A percentile compares a stretch with the other conserved stretches of the same genome.
Evolutionary conservation across 2,113 vertebrate species (phyloP).

Genomic region (Trematomus loennbergii): DNA sequence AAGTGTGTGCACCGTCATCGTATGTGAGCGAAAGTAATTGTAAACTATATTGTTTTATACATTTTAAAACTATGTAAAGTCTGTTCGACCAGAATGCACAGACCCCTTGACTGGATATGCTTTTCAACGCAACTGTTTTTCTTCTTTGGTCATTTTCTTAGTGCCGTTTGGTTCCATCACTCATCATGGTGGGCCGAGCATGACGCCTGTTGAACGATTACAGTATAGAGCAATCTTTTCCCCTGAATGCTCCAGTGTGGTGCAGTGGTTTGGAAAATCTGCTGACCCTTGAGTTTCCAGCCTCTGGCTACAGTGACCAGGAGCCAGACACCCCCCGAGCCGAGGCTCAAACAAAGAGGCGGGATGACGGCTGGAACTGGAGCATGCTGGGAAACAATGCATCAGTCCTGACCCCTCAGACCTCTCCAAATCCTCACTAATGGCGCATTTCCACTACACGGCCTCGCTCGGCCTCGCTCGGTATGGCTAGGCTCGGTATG

Average conservation of each 20-base stretch:
- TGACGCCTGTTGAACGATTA: constrained; percentile 70
- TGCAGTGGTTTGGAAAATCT: constrained; percentile 69
- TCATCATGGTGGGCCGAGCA: constrained; percentile 45
- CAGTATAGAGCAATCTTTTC: constrained; percentile 47
- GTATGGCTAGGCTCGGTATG: too few relatives aligned
- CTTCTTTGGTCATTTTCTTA: too few relatives aligned
- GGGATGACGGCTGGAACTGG: constrained; percentile 67
- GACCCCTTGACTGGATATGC: too few relatives aligned
- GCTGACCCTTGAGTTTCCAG: constrained; percentile 66
- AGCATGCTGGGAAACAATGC: constrained; percentile 75
- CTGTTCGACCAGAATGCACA: too few relatives aligned
- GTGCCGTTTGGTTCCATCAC: background rate
- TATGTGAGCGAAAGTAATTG: too few relatives aligned
- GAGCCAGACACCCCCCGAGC: constrained; percentile 61
- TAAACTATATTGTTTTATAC: too few relatives aligned
- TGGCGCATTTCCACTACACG: too few relatives aligned
- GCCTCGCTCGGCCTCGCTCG: too few relatives aligned
- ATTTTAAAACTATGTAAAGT: too few relatives aligned
- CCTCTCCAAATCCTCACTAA: constrained; percentile 16
- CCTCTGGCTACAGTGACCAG: background rate
- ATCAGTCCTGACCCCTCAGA: constrained; percentile 46
- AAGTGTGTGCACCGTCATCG: too few relatives aligned
- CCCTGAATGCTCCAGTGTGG: constrained; percentile 56
- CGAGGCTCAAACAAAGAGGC: constrained; percentile 72
- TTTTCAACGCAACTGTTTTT: too few relatives aligned